Conservation (phyloP, 2,113 vertebrate species). For the Kryptolebias marmoratus region DNA sequence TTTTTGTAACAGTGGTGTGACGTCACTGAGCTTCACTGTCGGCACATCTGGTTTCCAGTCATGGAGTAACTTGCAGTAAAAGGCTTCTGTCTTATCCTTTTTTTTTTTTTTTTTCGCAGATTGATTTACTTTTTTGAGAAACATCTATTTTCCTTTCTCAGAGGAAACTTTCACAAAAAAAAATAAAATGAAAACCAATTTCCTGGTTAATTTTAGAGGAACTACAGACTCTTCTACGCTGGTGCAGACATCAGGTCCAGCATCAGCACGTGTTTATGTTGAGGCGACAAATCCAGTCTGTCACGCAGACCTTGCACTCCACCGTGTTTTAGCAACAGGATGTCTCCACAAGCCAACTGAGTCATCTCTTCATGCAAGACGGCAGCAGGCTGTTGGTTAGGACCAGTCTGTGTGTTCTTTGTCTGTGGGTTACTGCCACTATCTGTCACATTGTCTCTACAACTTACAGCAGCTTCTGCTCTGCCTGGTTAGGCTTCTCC, state of each 20-base stretch:
- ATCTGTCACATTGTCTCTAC: too few species aligned
- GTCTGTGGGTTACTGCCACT: too few species aligned
- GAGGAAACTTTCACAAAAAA: too few species aligned
- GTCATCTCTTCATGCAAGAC: background rate
- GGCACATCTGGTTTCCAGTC: conserved; percentile 24
- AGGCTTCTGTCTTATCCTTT: conserved; percentile 19
- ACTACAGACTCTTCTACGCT: too few species aligned
- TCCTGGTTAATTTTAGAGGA: too few species aligned
- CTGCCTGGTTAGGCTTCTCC: too few species aligned
- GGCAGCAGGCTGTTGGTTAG: too few species aligned
- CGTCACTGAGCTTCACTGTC: background rate
- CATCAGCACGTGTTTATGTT: background rate
- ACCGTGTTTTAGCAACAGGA: background rate
- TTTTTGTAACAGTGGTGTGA: background rate
- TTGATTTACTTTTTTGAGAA: conserved; percentile 76
- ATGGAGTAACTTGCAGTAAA: conserved; percentile 39
- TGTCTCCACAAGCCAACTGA: background rate
- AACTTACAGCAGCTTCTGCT: background rate
- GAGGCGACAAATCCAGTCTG: too few species aligned
- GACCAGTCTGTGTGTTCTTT: too few species aligned
- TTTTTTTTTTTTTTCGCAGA: conserved; percentile 55
- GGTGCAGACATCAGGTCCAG: background rate
- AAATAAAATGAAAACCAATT: background rate
- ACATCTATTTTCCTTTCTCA: background rate
- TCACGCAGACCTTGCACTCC: too few species aligned